phyloP scores from a whole-genome alignment of 2,797 vertebrate species.

The Peromyscus eremicus region DNA sequence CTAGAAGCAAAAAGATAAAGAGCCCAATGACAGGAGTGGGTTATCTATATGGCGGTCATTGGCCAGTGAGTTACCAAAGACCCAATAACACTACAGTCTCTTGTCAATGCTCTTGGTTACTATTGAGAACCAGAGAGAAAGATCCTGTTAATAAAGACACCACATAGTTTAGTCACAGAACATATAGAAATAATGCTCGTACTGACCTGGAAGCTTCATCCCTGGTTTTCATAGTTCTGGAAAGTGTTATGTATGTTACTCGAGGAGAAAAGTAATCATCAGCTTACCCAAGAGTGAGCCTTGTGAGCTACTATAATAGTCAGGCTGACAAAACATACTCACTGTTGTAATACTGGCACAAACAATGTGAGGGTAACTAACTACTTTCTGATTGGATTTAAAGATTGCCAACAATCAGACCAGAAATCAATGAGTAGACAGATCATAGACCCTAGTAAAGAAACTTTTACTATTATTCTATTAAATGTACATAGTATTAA shows the following conservation, averaged over 20 bases:
- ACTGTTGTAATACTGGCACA: background rate
- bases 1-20: background rate
- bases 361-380: no score
- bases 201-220: background rate
- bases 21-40: background rate
- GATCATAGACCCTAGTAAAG: background rate
- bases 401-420: background rate
- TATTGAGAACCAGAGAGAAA: background rate
- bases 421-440: background rate
- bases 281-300: background rate
- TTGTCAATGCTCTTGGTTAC: background rate
- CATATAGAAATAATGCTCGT: background rate
- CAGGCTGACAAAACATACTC: background rate
- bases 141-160: background rate
- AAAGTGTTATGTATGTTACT: background rate
- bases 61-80: background rate
- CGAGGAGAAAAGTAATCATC: background rate
- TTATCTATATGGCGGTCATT: background rate
- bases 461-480: background rate
- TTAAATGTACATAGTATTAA: background rate
- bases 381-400: background rate
- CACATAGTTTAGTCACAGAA: background rate
- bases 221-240: background rate
- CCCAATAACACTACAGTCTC: background rate
- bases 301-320: background rate